phyloP scores from a whole-genome alignment of 2,888 invertebrate species.

The Caenorhabditis japonica region DNA sequence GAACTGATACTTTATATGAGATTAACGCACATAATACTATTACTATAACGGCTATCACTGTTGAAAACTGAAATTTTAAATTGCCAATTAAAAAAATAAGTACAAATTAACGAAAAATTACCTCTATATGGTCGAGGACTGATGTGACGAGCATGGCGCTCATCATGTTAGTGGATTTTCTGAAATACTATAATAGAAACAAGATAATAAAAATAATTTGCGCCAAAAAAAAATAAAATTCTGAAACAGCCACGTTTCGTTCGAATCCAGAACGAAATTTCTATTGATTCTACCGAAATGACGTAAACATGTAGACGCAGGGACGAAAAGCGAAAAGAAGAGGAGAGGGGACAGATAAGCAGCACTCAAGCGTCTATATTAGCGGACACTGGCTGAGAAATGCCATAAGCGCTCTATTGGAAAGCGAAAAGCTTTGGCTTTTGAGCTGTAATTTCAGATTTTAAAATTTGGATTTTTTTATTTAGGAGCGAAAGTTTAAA shows the following conservation, averaged over 20 bases:
- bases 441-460: too few species aligned
- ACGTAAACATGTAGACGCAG: not conserved
- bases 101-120: slow-evolving; percentile 3
- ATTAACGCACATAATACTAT: slow-evolving; percentile 15
- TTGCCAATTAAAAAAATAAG: too few species aligned
- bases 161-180: slow-evolving; percentile 11
- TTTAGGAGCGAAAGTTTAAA: too few species aligned
- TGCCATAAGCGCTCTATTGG: too few species aligned
- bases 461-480: too few species aligned
- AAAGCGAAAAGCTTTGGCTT: too few species aligned
- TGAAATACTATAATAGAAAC: slow-evolving; percentile 6
- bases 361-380: not conserved
- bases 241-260: not conserved
- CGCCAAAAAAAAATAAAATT: too few species aligned
- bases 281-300: not conserved
- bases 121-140: slow-evolving; percentile 33
- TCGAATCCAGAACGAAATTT: too few species aligned
- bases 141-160: slow-evolving; percentile 16
- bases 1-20: slow-evolving; percentile 33
- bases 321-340: not conserved
- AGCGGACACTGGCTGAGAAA: not conserved
- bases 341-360: not conserved
- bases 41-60: slow-evolving; percentile 21
- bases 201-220: slow-evolving; percentile 12
- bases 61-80: slow-evolving; percentile 32